A percentile compares a stretch with the other conserved stretches of the same genome.
Conservation (phyloP, 1,140 invertebrate genomes). For the Diorhabda carinulata region DNA sequence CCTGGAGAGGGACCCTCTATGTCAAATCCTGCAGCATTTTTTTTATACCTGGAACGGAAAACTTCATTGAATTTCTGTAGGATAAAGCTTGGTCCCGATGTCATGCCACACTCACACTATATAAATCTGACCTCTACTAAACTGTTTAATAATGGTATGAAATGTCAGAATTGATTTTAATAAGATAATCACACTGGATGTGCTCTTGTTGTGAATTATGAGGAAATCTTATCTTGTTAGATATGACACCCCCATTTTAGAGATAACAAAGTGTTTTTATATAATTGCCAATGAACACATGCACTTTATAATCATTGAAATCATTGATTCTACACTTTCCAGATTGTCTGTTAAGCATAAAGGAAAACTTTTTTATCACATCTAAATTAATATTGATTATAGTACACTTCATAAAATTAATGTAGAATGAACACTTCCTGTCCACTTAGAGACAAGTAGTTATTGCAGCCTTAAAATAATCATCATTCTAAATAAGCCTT, state of each 20-base stretch:
- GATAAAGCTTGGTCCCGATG: neutral
- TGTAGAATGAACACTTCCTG: neutral
- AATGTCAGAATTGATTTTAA: constrained; percentile 37
- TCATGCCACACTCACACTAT: constrained; percentile 20
- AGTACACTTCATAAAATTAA: constrained; percentile 3
- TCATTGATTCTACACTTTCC: neutral
- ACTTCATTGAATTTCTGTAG: constrained; percentile 6
- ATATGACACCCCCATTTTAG: constrained; percentile 7
- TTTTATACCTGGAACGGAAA: constrained; percentile 24
- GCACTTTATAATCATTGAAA: neutral
- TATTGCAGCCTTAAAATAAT: no score
- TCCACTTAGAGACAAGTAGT: neutral
- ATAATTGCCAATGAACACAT: neutral
- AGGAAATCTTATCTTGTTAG: constrained; percentile 13
- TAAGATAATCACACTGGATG: constrained; percentile 33
- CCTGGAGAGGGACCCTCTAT: constrained; percentile 35
- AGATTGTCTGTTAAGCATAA: neutral
- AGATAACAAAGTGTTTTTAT: constrained; percentile 1
- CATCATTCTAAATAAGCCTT: no score
- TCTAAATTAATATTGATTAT: neutral
- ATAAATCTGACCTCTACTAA: constrained; percentile 38
- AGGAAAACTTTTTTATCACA: neutral
- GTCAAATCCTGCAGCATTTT: constrained; percentile 47
- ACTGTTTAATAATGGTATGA: constrained; percentile 20
- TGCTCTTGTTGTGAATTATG: constrained; percentile 5